Conservation (phyloP, 2,888 invertebrate species). For the Himalopsyche japonica region DNA sequence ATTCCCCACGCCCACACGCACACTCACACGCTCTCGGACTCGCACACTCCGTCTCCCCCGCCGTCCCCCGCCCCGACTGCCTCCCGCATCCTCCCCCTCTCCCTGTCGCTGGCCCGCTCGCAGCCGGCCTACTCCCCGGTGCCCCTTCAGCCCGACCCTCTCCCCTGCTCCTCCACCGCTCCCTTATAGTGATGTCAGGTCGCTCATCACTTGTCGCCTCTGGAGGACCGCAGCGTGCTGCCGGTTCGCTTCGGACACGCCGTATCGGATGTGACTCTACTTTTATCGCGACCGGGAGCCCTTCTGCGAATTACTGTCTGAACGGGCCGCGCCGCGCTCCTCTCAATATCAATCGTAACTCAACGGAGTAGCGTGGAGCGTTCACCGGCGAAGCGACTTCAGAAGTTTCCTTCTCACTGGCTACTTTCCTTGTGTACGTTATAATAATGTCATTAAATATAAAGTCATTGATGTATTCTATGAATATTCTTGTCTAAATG, state of each 20-base stretch:
- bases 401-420: no score
- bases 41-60: conserved; percentile 45
- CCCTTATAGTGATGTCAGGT: conserved; percentile 38
- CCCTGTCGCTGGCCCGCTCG: conserved; percentile 34
- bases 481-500: no score
- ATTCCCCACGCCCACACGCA: conserved; percentile 33
- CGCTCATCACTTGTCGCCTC: not conserved
- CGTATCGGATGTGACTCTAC: conserved; percentile 13
- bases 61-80: conserved; percentile 46
- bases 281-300: not conserved
- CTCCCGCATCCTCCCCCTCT: conserved; percentile 42
- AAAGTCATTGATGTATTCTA: no score
- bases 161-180: conserved; percentile 36
- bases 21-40: conserved; percentile 43
- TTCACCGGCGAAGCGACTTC: no score
- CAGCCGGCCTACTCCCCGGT: conserved; percentile 29
- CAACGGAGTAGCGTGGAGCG: no score
- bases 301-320: no score
- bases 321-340: no score
- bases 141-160: conserved; percentile 36
- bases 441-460: no score
- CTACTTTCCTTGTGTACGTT: no score
- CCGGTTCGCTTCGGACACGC: not conserved
- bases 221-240: not conserved
- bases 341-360: no score